phyloP scores from a whole-genome alignment of 1,140 invertebrate genomes.

The Luehdorfia chinensis region DNA sequence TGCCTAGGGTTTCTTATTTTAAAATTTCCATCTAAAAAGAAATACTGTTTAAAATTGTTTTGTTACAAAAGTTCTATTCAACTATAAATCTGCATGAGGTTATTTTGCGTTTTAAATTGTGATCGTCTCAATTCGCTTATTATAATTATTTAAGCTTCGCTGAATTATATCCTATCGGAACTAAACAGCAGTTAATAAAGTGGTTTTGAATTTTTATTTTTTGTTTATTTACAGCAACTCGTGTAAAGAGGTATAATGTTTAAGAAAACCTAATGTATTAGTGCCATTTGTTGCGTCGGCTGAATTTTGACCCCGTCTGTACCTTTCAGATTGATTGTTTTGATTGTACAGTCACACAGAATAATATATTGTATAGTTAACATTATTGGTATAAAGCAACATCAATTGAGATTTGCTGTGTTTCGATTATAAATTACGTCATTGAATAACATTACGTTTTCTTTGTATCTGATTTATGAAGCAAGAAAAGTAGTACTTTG shows the following conservation, averaged over 20 bases:
- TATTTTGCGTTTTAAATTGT: constrained; percentile 32
- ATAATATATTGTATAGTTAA: constrained; percentile 27
- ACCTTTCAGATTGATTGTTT: constrained; percentile 24
- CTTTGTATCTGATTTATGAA: no score
- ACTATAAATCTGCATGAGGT: constrained; percentile 55
- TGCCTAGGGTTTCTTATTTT: no score
- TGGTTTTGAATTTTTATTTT: constrained; percentile 12
- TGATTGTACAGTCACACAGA: constrained; percentile 35
- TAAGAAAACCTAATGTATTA: constrained; percentile 20
- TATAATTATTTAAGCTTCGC: constrained; percentile 72
- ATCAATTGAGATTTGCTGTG: no score
- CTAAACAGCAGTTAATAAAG: no score
- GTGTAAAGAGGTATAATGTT: constrained; percentile 16
- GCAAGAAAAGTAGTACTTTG: no score
- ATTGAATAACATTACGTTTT: not conserved
- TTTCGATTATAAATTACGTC: no score
- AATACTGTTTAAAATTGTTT: no score
- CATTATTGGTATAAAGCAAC: not conserved
- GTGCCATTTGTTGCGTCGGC: constrained; percentile 43
- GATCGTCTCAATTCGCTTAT: constrained; percentile 53
- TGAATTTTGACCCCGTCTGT: constrained; percentile 50
- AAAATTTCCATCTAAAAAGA: no score
- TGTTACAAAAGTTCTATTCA: no score
- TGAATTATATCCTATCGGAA: constrained; percentile 36
- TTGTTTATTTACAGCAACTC: not conserved